Evolutionary conservation across 2,113 vertebrate genomes (phyloP).

Genomic region (Cavia aperea): DNA sequence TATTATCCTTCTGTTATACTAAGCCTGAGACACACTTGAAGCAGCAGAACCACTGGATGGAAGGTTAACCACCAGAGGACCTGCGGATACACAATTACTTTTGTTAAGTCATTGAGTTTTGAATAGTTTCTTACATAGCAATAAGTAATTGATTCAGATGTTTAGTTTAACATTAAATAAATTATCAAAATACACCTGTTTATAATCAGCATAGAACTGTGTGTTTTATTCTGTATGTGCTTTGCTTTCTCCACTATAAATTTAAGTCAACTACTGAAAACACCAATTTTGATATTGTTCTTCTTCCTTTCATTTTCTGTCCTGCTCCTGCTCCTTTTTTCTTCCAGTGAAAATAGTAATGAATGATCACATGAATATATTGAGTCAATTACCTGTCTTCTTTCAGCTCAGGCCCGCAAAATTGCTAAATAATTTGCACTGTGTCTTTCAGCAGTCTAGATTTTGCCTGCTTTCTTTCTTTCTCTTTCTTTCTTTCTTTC

Average conservation of each 20-base stretch:
- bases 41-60: not conserved
- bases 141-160: not conserved
- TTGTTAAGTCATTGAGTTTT: not conserved
- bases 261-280: not conserved
- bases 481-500: not conserved
- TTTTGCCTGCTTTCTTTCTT: not conserved
- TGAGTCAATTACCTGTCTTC: not conserved
- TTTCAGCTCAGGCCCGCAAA: not conserved
- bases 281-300: not conserved
- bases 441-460: not conserved
- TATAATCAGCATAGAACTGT: not conserved
- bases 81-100: not conserved
- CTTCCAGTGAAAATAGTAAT: not conserved
- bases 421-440: not conserved
- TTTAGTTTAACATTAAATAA: slow-evolving; percentile 11
- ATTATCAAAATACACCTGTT: not conserved
- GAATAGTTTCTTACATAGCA: not conserved
- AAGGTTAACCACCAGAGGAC: not conserved
- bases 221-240: not conserved
- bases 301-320: not conserved
- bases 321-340: not conserved
- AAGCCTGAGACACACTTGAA: not conserved
- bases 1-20: not conserved
- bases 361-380: not conserved
- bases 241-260: not conserved